Conservation (phyloP, 2,888 invertebrate genomes). For the Hypolimnas misippus region DNA sequence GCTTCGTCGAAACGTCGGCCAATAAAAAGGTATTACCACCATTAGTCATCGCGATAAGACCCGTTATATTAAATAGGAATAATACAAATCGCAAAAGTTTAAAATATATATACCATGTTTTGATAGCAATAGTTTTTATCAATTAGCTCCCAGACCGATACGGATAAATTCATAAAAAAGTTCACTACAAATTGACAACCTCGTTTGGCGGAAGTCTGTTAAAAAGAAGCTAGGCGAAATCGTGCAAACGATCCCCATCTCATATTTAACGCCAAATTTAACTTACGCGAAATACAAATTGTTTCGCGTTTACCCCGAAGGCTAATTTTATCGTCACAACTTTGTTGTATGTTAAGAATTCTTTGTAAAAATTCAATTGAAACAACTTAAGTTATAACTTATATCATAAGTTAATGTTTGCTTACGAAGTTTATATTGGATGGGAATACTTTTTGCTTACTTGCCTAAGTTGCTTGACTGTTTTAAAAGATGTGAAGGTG, state of each 20-base stretch:
- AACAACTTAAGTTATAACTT: slow-evolving; percentile 3
- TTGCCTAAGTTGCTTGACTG: neutral
- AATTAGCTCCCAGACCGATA: no score
- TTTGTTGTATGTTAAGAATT: slow-evolving; percentile 7
- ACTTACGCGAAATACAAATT: slow-evolving; percentile 21
- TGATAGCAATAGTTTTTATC: no score
- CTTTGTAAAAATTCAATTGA: slow-evolving; percentile 5
- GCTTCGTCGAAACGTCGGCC: no score
- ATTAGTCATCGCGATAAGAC: no score
- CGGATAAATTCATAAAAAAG: no score
- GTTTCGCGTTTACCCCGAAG: slow-evolving; percentile 20
- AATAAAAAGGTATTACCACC: no score
- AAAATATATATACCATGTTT: no score
- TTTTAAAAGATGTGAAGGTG: neutral
- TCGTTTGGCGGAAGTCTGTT: no score
- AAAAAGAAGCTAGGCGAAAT: no score
- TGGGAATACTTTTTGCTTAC: neutral
- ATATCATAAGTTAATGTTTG: neutral
- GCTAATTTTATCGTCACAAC: slow-evolving; percentile 24
- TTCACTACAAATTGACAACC: no score
- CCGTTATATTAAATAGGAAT: no score
- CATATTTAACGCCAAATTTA: slow-evolving; percentile 24
- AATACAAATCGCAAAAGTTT: no score
- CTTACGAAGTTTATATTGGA: neutral
- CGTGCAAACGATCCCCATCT: neutral